Conservation (phyloP, 1,140 invertebrate species). For the Anadara kagoshimensis region DNA sequence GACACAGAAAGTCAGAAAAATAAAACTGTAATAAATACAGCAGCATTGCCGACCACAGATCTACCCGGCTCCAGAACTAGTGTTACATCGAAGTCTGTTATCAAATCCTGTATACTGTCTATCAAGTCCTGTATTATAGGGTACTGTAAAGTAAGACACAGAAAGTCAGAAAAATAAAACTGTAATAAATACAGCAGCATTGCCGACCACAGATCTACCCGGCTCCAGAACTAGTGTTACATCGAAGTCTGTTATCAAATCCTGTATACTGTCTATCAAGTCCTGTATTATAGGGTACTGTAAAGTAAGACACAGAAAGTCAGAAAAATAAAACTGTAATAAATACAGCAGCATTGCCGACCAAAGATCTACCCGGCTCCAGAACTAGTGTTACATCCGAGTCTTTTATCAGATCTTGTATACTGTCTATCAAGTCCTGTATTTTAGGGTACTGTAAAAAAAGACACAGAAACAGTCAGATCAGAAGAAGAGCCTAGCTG, state of each 20-base stretch:
- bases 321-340: background rate
- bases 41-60: constrained; percentile 71
- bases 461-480: no score
- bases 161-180: background rate
- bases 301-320: background rate
- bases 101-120: constrained; percentile 40
- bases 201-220: constrained; percentile 71
- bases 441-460: no score
- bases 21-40: constrained; percentile 51
- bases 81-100: constrained; percentile 49
- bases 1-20: background rate
- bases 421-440: constrained; percentile 48
- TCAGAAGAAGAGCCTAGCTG: no score
- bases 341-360: constrained; percentile 71
- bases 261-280: constrained; percentile 45
- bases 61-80: constrained; percentile 74
- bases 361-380: constrained; percentile 72
- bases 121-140: constrained; percentile 47
- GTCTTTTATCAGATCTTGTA: constrained; percentile 39
- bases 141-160: background rate
- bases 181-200: constrained; percentile 67
- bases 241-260: constrained; percentile 35
- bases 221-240: constrained; percentile 72
- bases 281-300: constrained; percentile 36
- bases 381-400: constrained; percentile 67